These are phyloP conservation scores for Datnioides undecimradiatus DNA, from an alignment of 2,113 vertebrate species.

Conservation along the genomic window DNA sequence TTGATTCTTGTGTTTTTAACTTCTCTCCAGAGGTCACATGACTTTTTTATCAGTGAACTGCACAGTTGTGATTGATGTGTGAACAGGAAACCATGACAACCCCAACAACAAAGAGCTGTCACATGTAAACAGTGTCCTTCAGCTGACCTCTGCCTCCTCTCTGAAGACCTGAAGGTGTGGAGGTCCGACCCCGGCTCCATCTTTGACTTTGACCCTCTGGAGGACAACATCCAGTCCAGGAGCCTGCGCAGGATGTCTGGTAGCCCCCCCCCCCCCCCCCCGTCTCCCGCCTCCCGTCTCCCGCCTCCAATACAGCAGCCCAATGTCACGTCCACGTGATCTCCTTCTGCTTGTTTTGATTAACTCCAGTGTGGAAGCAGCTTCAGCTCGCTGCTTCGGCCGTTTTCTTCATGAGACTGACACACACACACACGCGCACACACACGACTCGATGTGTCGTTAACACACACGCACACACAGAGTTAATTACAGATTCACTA, in stretches of 20 bases:
- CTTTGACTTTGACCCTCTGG: constrained; percentile 97
- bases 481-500: background rate
- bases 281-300: background rate
- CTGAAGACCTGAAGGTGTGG: constrained; percentile 95
- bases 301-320: background rate
- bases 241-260: constrained; percentile 93
- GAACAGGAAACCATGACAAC: too few relatives aligned
- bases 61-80: too few relatives aligned
- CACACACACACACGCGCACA: too few relatives aligned
- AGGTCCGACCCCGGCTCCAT: constrained; percentile 96
- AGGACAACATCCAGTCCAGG: constrained; percentile 96
- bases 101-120: too few relatives aligned
- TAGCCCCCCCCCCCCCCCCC: constrained; percentile 77
- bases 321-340: too few relatives aligned
- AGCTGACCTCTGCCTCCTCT: constrained; percentile 41
- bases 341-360: background rate
- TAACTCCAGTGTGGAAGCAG: background rate
- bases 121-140: background rate
- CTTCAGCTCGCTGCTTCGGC: background rate
- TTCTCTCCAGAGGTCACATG: too few relatives aligned
- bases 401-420: background rate
- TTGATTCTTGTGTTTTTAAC: too few relatives aligned
- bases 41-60: too few relatives aligned
- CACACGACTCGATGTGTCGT: too few relatives aligned
- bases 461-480: too few relatives aligned